phyloP scores from a whole-genome alignment of 92 coral and sea anemone genomes.

The Epizoanthus scotinus region DNA sequence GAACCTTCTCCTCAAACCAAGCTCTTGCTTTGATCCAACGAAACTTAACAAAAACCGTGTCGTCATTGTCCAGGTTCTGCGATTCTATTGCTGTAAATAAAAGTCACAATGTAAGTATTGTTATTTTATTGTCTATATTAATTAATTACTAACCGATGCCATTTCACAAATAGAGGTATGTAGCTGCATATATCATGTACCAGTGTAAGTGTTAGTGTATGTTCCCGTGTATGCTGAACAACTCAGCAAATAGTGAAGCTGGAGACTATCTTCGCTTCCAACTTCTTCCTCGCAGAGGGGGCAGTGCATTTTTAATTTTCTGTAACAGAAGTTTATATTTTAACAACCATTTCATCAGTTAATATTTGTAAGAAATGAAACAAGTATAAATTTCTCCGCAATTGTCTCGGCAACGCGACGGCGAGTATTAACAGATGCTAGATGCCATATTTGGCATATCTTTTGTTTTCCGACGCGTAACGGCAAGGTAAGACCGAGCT shows the following conservation, averaged over 20 bases:
- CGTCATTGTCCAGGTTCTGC: conserved; percentile 4
- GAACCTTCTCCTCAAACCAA: conserved; percentile 76
- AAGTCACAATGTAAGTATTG: background rate
- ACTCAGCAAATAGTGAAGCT: conserved; percentile 71
- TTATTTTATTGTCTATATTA: background rate
- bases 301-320: conserved; percentile 69
- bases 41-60: conserved; percentile 65
- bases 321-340: background rate
- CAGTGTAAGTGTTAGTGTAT: too few relatives aligned
- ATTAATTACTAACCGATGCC: background rate
- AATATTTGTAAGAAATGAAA: too few relatives aligned
- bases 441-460: too few relatives aligned
- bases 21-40: conserved; percentile 88
- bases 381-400: too few relatives aligned
- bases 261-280: conserved; percentile 62
- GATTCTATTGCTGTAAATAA: conserved; percentile 24
- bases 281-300: conserved; percentile 81
- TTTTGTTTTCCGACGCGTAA: background rate
- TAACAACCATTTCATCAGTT: too few relatives aligned
- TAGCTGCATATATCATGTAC: too few relatives aligned
- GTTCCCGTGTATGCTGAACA: conserved; percentile 73
- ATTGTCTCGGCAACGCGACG: too few relatives aligned
- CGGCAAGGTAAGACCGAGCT: background rate
- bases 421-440: too few relatives aligned
- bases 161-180: too few relatives aligned